phyloP scores from a whole-genome alignment of 2,888 invertebrate genomes.

The Cheilosia scutellata region DNA sequence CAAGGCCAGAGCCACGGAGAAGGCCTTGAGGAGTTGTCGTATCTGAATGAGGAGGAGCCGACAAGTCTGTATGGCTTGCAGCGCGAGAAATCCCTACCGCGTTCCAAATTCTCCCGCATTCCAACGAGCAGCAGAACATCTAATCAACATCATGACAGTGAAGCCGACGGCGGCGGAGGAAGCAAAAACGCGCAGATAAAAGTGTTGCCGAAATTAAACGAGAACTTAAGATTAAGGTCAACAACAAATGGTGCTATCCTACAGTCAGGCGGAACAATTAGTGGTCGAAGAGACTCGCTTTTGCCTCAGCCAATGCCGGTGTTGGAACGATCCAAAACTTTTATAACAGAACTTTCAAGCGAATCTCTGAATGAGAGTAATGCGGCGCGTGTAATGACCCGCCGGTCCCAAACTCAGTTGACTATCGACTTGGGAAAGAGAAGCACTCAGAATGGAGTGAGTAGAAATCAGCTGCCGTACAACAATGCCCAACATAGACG shows the following conservation, averaged over 20 bases:
- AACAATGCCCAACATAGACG: constrained; percentile 1
- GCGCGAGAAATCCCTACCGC: constrained; percentile 18
- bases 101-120: constrained; percentile 59
- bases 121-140: constrained; percentile 47
- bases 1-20: constrained; percentile 61
- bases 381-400: constrained; percentile 26
- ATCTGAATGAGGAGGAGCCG: neutral
- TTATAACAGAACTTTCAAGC: constrained; percentile 38
- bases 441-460: constrained; percentile 43
- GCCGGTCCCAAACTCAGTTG: constrained; percentile 77
- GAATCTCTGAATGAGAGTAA: neutral
- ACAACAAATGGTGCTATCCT: constrained; percentile 94
- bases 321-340: constrained; percentile 78
- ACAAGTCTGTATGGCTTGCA: neutral
- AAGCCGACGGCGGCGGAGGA: constrained; percentile 5
- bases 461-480: neutral
- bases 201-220: constrained; percentile 89
- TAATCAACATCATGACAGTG: constrained; percentile 20
- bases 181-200: constrained; percentile 82
- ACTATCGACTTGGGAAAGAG: constrained; percentile 68
- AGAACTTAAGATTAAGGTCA: constrained; percentile 87
- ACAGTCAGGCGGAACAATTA: constrained; percentile 93
- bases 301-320: constrained; percentile 13
- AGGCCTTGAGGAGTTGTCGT: neutral
- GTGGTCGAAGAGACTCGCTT: constrained; percentile 86